Percentiles rank a stretch among this genome's conserved stretches.
phyloP scores from a whole-genome alignment of 2,113 vertebrate species.

The Microtus pennsylvanicus region DNA sequence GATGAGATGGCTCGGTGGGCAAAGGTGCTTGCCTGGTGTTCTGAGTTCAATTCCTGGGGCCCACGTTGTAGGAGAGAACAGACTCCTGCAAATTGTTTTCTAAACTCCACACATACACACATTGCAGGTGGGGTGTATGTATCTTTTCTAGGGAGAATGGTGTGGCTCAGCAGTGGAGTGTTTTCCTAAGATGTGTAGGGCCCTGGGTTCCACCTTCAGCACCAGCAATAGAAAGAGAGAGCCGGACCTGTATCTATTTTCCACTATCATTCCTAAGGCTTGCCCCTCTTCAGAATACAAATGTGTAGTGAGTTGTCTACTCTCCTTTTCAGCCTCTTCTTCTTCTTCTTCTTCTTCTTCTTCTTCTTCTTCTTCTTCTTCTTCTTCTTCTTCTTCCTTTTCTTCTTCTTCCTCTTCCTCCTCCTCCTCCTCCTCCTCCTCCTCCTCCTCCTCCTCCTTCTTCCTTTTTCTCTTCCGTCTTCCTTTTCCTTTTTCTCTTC shows the following conservation, averaged over 20 bases:
- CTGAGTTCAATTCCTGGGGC: no score
- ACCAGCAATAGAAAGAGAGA: not conserved
- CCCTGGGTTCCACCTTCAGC: not conserved
- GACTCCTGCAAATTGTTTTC: no score
- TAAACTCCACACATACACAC: no score
- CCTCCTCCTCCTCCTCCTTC: accelerated
- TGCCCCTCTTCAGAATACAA: not conserved
- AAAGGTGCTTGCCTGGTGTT: no score
- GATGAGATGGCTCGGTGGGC: not conserved
- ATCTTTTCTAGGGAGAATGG: not conserved
- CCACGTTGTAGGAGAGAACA: no score
- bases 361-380: no score
- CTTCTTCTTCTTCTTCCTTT: no score
- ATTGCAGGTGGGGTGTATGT: no score
- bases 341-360: no score
- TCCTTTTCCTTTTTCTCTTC: no score
- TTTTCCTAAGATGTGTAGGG: not conserved
- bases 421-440: no score
- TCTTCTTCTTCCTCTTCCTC: accelerated
- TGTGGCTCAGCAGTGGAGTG: not conserved
- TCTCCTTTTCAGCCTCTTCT: not conserved
- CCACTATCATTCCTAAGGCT: not conserved
- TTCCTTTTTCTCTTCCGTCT: no score
- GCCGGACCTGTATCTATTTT: not conserved
- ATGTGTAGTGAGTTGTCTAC: not conserved